These are phyloP conservation scores for Heliornis fulica DNA, from an alignment of 2,113 vertebrate genomes.

Conservation along the genomic window DNA sequence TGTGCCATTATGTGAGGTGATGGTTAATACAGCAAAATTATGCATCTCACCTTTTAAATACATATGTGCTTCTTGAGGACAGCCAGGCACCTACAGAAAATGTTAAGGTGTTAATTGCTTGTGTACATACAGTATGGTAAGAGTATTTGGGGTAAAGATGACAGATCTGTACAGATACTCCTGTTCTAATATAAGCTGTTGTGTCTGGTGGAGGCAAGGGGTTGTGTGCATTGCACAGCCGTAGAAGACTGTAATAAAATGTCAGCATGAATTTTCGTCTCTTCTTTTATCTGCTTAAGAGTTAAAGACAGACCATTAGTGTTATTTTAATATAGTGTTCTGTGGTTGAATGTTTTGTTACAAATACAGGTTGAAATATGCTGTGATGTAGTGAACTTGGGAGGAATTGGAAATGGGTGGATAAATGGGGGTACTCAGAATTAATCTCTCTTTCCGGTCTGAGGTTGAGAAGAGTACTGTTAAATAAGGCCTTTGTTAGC, in stretches of 20 bases:
- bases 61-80: not conserved
- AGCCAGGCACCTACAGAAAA: not conserved
- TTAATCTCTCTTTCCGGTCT: conserved; percentile 41
- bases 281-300: not conserved
- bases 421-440: conserved; percentile 3
- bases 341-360: not conserved
- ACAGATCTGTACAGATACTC: not conserved
- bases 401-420: conserved; percentile 52
- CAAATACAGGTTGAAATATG: not conserved
- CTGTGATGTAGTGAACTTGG: conserved; percentile 4
- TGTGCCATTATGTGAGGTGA: not conserved
- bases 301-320: not conserved
- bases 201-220: not conserved
- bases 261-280: not conserved
- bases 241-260: not conserved
- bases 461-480: conserved; percentile 4
- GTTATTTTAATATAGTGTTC: not conserved
- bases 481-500: conserved; percentile 66
- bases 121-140: not conserved
- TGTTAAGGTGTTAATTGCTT: not conserved
- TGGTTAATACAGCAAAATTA: not conserved
- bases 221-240: not conserved
- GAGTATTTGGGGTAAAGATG: not conserved
- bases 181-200: not conserved
- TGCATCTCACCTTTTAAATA: not conserved